Evolutionary conservation across 1,140 invertebrate species (phyloP), one percentile per base, ranked within the genome.

Genomic region (Pseudobourletiella spinata): DNA sequence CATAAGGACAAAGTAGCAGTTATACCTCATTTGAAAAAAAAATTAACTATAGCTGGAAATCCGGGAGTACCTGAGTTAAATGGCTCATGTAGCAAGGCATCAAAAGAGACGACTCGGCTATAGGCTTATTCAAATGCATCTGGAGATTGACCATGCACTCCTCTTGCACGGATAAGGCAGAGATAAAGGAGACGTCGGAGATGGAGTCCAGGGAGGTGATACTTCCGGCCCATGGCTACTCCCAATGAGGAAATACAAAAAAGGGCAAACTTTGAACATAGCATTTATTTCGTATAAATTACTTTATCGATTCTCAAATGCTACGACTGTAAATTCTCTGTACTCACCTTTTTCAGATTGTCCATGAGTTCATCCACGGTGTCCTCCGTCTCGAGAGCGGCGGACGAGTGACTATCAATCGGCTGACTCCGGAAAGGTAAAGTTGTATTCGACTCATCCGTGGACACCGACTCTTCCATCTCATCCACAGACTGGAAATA

Each of bases 51-150:
- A n/a, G 35, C 18, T 18, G 35, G 18, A 42, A 42, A n/a, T n/a
- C n/a, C n/a, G n/a, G n/a, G n/a, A n/a, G n/a, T 66, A 89, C 84
- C 75, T 95, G 91, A 8, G 89, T 91, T 71, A 97, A 79, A 75
- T 96, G 92, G 71, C 86, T 88, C 63, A 91, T 84, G 73, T 98
- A 98, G 71, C 91, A 93, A 0, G 90, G 89, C 90, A 97, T 93
- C 0, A 98, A 77, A 24, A 97, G 75, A 0, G 93, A 92, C 1
- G 92, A 96, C 67, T 91, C 88, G 22, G 91, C 86, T 61, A 97
- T 96, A 0, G 91, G 88, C 71, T 92, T 89, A 73, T 95, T 94
- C 8, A 95, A 84, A 77, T 98, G 94, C 83, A 91, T 91, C 71
- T 95, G 90, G 4, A 97, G 78, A 79, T 97, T 94, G 0, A 97